phyloP scores from a whole-genome alignment of 1,140 invertebrate genomes.

The Heliconius hermathena region DNA sequence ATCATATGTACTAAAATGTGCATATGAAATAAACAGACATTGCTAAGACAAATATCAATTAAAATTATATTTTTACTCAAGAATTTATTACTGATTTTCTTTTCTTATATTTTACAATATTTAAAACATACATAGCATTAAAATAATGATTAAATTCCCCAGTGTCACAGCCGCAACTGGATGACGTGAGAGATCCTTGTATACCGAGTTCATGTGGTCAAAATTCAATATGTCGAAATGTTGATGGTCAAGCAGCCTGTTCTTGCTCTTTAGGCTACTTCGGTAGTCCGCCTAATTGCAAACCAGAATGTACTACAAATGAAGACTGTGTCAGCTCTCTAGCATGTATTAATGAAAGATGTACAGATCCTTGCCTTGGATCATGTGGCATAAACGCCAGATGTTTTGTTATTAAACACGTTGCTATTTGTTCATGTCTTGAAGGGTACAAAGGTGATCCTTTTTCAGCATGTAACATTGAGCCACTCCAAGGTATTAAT shows the following conservation, averaged over 20 bases:
- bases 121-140: slow-evolving; percentile 17
- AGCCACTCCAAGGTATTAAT: slow-evolving; percentile 74
- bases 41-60: no score
- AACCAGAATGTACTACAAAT: slow-evolving; percentile 86
- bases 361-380: slow-evolving; percentile 85
- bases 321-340: slow-evolving; percentile 84
- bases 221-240: slow-evolving; percentile 84
- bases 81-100: background rate
- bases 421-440: slow-evolving; percentile 85
- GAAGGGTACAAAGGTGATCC: slow-evolving; percentile 86
- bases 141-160: slow-evolving; percentile 41
- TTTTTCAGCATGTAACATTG: slow-evolving; percentile 81
- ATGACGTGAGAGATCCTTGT: slow-evolving; percentile 79
- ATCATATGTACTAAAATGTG: no score
- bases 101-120: slow-evolving; percentile 9
- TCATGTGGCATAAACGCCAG: slow-evolving; percentile 84
- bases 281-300: slow-evolving; percentile 85
- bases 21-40: no score
- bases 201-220: slow-evolving; percentile 85
- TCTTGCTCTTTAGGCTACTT: slow-evolving; percentile 84
- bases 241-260: slow-evolving; percentile 83
- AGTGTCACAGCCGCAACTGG: slow-evolving; percentile 61
- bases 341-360: slow-evolving; percentile 85
- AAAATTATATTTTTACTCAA: no score
- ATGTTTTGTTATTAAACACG: slow-evolving; percentile 85